Conservation (phyloP, 2,113 vertebrate genomes). For the Ceyx margarethae region DNA sequence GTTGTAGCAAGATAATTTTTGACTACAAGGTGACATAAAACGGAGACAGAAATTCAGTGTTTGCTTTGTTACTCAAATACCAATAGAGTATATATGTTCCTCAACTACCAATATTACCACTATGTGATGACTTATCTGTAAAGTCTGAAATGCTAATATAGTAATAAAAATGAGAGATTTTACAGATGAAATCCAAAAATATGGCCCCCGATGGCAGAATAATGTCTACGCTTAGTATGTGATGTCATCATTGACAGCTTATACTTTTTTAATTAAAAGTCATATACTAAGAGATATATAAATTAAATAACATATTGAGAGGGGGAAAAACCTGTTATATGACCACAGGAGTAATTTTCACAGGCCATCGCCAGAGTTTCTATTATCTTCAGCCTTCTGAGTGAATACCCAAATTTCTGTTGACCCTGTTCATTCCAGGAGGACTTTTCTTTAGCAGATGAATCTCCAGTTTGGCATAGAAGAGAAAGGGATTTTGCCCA, state of each 20-base stretch:
- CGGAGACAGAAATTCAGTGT: background rate
- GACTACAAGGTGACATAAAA: background rate
- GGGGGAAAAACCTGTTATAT: background rate
- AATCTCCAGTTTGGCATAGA: background rate
- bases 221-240: background rate
- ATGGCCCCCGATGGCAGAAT: background rate
- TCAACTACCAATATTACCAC: background rate
- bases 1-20: background rate
- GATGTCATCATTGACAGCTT: background rate
- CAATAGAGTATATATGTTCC: background rate
- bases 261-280: background rate
- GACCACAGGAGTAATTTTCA: background rate
- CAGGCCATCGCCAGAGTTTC: background rate
- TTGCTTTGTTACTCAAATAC: background rate
- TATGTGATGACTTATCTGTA: background rate
- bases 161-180: background rate
- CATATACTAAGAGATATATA: background rate
- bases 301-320: background rate
- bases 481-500: background rate
- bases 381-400: background rate
- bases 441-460: background rate
- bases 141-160: background rate
- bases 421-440: background rate
- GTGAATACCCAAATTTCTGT: background rate
- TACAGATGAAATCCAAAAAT: background rate